These are phyloP conservation scores for Pseudomyrmex pallidus DNA, from an alignment of 1,140 invertebrate genomes.

Conservation along the genomic window DNA sequence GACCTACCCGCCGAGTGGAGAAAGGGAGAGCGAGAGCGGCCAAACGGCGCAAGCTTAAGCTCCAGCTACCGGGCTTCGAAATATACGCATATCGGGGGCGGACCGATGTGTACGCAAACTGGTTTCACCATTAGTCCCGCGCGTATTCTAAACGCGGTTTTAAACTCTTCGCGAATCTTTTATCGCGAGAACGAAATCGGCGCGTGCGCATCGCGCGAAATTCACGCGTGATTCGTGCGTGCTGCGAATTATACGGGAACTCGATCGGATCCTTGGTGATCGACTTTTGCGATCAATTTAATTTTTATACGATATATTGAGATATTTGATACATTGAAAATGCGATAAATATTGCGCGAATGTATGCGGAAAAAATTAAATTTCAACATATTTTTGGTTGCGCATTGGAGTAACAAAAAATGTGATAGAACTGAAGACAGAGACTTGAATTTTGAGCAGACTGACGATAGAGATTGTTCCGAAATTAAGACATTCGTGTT, in stretches of 20 bases:
- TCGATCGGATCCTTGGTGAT: background rate
- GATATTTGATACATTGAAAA: no score
- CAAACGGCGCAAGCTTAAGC: conserved; percentile 79
- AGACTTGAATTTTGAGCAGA: background rate
- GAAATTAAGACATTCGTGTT: conserved; percentile 8
- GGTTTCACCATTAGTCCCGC: conserved; percentile 47
- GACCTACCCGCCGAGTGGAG: conserved; percentile 23
- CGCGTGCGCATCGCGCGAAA: background rate
- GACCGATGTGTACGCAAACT: conserved; percentile 44
- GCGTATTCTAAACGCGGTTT: conserved; percentile 15
- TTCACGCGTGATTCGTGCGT: background rate
- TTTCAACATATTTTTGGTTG: no score
- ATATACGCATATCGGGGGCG: conserved; percentile 62
- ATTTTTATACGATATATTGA: no score
- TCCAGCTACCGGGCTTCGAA: conserved; percentile 69
- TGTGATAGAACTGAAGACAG: background rate
- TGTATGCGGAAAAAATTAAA: no score
- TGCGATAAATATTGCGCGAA: no score
- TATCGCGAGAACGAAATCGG: conserved; percentile 7
- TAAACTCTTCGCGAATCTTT: conserved; percentile 2
- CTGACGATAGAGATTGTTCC: background rate
- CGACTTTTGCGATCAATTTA: no score
- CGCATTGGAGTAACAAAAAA: background rate
- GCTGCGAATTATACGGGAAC: background rate
- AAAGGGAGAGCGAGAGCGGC: conserved; percentile 58